Evolutionary conservation across 2,888 invertebrate genomes (phyloP).

Genomic region (Brenthis ino): DNA sequence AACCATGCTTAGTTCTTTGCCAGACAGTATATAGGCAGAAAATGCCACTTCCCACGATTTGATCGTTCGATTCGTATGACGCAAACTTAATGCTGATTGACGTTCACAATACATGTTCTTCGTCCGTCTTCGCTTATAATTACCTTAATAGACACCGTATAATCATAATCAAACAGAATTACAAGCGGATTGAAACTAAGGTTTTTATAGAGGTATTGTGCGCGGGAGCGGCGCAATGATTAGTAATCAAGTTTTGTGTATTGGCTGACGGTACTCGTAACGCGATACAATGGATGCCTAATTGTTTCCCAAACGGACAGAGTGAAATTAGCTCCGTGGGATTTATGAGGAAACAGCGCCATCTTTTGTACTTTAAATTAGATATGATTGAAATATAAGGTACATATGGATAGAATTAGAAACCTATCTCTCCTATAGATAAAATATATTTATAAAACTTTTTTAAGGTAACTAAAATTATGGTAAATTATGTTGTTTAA

Average conservation of each 20-base stretch:
- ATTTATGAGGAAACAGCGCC: slow-evolving; percentile 6
- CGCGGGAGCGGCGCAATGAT: slow-evolving; percentile 48
- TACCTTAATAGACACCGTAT: slow-evolving; percentile 69
- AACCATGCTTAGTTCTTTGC: background rate
- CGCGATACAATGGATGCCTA: slow-evolving; percentile 55
- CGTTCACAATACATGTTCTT: slow-evolving; percentile 60
- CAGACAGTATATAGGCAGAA: background rate
- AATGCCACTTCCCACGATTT: slow-evolving; percentile 51
- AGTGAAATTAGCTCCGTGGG: slow-evolving; percentile 49
- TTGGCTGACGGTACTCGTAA: slow-evolving; percentile 47
- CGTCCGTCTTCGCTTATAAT: slow-evolving; percentile 65
- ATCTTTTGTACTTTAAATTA: background rate
- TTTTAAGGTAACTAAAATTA: no score
- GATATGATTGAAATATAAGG: background rate
- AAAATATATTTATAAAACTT: no score
- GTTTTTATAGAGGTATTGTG: slow-evolving; percentile 61
- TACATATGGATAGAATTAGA: background rate
- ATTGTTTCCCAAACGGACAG: slow-evolving; percentile 57
- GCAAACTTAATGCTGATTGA: slow-evolving; percentile 58
- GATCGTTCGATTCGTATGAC: slow-evolving; percentile 46
- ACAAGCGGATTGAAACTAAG: slow-evolving; percentile 62
- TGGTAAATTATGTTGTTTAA: no score
- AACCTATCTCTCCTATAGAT: no score
- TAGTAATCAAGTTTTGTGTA: slow-evolving; percentile 62
- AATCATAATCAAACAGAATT: slow-evolving; percentile 74